Conservation (phyloP, 2,797 vertebrate species). For the Phoxinus dragarum region DNA sequence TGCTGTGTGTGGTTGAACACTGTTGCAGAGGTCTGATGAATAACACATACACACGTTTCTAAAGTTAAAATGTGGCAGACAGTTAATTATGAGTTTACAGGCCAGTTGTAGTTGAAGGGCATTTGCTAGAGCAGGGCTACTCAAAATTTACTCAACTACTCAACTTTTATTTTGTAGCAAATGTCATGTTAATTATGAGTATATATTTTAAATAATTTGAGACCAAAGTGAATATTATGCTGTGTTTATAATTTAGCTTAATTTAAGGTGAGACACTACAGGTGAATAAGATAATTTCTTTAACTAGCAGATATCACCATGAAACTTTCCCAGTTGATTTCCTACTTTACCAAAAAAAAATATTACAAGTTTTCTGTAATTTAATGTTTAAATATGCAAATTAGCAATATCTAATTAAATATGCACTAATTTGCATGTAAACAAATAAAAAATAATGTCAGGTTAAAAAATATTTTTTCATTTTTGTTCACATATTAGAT, state of each 20-base stretch:
- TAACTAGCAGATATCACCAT: no score
- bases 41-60: constrained; percentile 74
- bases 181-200: not conserved
- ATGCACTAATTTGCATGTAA: no score
- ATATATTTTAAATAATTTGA: not conserved
- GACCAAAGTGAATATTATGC: not conserved
- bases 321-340: no score
- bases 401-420: no score
- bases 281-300: no score
- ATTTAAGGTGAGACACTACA: not conserved
- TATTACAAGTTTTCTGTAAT: no score
- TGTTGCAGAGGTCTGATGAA: constrained; percentile 21
- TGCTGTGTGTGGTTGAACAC: not conserved
- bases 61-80: constrained; percentile 76
- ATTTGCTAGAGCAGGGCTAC: constrained; percentile 51
- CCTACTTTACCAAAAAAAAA: no score
- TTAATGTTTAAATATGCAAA: no score
- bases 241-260: not conserved
- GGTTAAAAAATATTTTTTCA: no score
- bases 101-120: constrained; percentile 76
- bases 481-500: no score
- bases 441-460: no score
- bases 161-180: not conserved
- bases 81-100: constrained; percentile 83
- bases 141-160: not conserved